phyloP scores from a whole-genome alignment of 1,140 invertebrate genomes.

The Panonychus citri region DNA sequence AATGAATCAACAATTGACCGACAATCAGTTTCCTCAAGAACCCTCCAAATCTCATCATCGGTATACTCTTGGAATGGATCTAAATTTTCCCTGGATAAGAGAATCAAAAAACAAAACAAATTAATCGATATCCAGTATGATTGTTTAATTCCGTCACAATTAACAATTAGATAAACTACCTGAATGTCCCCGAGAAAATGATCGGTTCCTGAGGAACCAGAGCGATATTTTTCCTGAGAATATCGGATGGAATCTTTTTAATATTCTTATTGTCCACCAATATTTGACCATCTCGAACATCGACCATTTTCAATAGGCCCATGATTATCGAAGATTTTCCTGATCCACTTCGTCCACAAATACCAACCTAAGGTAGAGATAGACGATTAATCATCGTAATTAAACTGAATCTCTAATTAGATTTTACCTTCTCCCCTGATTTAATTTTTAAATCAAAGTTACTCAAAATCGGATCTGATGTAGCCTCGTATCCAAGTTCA shows the following conservation, averaged over 20 bases:
- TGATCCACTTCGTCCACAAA: slow-evolving; percentile 25
- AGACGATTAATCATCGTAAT: neutral
- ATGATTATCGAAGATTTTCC: slow-evolving; percentile 22
- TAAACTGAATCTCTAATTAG: neutral
- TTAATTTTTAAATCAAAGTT: neutral
- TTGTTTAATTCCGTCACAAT: slow-evolving; percentile 39
- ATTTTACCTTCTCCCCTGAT: neutral
- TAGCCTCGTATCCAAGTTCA: neutral
- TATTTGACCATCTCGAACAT: slow-evolving; percentile 37
- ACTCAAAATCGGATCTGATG: neutral
- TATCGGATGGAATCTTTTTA: slow-evolving; percentile 29
- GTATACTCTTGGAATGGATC: slow-evolving; percentile 7
- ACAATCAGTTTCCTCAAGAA: slow-evolving; percentile 11
- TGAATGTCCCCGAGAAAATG: slow-evolving; percentile 56
- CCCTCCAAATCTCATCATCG: slow-evolving; percentile 14
- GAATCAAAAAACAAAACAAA: slow-evolving; percentile 38
- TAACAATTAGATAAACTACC: slow-evolving; percentile 39
- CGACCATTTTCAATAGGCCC: slow-evolving; percentile 24
- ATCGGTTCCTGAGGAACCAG: slow-evolving; percentile 53
- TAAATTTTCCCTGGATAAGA: neutral
- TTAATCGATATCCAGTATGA: slow-evolving; percentile 34
- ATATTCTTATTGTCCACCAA: slow-evolving; percentile 60
- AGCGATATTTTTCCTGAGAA: slow-evolving; percentile 28
- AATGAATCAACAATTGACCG: slow-evolving; percentile 39
- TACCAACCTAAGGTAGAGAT: slow-evolving; percentile 18